Conservation (phyloP, 2,113 vertebrate genomes). For the Tympanuchus pallidicinctus region DNA sequence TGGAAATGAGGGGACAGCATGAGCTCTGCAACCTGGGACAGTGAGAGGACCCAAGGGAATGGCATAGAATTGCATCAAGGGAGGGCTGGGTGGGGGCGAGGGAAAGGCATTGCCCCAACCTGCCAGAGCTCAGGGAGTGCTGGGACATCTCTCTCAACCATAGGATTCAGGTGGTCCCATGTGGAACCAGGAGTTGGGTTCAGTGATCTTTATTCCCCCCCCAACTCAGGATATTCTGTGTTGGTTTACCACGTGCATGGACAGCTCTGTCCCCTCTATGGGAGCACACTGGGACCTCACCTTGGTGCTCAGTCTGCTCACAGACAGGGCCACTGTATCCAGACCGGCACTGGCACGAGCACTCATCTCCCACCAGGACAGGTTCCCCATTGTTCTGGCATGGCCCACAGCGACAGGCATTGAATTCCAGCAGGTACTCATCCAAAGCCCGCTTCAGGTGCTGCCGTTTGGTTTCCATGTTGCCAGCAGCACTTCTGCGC, state of each 20-base stretch:
- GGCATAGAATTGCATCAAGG: no score
- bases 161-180: no score
- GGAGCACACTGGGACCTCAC: not conserved
- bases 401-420: conserved; percentile 85
- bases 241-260: fast-evolving
- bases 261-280: not conserved
- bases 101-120: no score
- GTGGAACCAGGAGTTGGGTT: no score
- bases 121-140: no score
- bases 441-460: conserved; percentile 82
- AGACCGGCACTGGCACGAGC: conserved; percentile 80
- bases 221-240: not conserved
- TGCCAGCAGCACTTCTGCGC: conserved; percentile 70
- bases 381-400: conserved; percentile 86
- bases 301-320: conserved; percentile 62
- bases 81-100: no score
- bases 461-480: conserved; percentile 69
- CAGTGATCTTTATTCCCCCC: no score
- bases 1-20: not conserved
- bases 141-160: no score
- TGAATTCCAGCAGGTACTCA: conserved; percentile 85
- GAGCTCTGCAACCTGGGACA: not conserved
- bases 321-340: conserved; percentile 83
- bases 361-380: conserved; percentile 76
- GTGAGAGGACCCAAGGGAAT: not conserved